Base-by-base conservation (phyloP, 2,888 invertebrate species). In the Leuctra nigra region DNA sequence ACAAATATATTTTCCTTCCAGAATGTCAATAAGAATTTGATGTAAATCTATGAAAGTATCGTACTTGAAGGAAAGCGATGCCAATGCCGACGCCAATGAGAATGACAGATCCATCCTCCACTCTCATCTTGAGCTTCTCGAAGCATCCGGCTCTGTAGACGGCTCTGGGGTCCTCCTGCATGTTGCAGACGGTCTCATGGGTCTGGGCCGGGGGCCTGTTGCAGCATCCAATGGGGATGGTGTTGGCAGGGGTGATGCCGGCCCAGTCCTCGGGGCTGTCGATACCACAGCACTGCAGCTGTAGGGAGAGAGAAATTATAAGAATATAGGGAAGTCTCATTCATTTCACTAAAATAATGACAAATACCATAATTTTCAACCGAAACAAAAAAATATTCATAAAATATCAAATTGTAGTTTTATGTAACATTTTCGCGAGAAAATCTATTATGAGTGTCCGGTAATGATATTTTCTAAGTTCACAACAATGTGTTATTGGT, bases 21-120 rank as follows among this genome's bases (percentile, higher is more conserved):
- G n/a, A n/a, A n/a, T n/a, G n/a, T n/a, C n/a, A n/a, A n/a, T n/a
- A n/a, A n/a, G n/a, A n/a, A n/a, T n/a, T n/a, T n/a, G n/a, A n/a
- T n/a, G n/a, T n/a, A 13, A 14, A 14, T 6, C 13, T 13, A 13
- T 14, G 4, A 18, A 7, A 6, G 39, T 39, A 7, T 39, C 18
- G 20, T 60, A 83, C 83, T 76, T 83, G 80, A 52, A 82, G 67
- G 64, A 83, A 81, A 22, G 82, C 82, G 58, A 83, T 79, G 52
- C 83, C 82, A 50, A 83, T 79, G 39, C 82, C 82, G 56, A 83
- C 80, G 1, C 80, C 80, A 60, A 64, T 62, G 64, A 82, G 79
- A 23, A 81, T 67, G 25, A 80, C 70, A n/a, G 75, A 73, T 0
- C 79, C 76, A 58, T 77, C 76, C 35, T 72, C 72, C 20, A 82